Evolutionary conservation across 2,888 invertebrate genomes (phyloP).

Genomic region (Phyllotreta cruciferae): DNA sequence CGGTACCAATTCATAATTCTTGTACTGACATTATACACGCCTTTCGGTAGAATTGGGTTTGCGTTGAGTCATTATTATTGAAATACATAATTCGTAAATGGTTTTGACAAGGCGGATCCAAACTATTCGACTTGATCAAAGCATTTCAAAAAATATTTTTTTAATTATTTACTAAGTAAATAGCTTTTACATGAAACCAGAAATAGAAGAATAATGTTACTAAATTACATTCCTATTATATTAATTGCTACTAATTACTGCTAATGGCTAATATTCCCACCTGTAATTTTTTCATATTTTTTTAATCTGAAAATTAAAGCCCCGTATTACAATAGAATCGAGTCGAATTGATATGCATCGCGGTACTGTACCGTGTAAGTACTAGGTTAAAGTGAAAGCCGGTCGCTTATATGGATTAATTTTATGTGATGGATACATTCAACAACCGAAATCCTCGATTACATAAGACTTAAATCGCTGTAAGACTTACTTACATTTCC

Average conservation of each 20-base stretch:
- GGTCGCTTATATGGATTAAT: conserved; percentile 1
- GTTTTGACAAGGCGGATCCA: not conserved
- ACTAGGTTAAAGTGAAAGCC: conserved; percentile 6
- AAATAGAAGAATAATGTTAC: too few species aligned
- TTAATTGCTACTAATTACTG: too few species aligned
- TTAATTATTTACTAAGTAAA: too few species aligned
- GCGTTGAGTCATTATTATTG: conserved; percentile 33
- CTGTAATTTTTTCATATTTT: too few species aligned
- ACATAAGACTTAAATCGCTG: not conserved
- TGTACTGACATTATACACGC: conserved; percentile 7
- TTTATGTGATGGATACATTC: not conserved
- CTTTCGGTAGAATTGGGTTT: conserved; percentile 31
- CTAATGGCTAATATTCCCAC: too few species aligned
- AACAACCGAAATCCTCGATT: conserved; percentile 5
- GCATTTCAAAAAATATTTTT: too few species aligned
- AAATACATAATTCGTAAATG: conserved; percentile 28
- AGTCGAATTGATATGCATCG: not conserved
- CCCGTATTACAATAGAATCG: too few species aligned
- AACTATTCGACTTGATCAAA: too few species aligned
- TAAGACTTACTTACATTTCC: not conserved
- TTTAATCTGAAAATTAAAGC: too few species aligned
- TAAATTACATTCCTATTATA: too few species aligned
- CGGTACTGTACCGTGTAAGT: not conserved
- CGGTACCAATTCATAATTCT: conserved; percentile 32
- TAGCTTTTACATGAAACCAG: too few species aligned